Conservation (phyloP, 2,888 invertebrate species). For the Lymantria monacha region DNA sequence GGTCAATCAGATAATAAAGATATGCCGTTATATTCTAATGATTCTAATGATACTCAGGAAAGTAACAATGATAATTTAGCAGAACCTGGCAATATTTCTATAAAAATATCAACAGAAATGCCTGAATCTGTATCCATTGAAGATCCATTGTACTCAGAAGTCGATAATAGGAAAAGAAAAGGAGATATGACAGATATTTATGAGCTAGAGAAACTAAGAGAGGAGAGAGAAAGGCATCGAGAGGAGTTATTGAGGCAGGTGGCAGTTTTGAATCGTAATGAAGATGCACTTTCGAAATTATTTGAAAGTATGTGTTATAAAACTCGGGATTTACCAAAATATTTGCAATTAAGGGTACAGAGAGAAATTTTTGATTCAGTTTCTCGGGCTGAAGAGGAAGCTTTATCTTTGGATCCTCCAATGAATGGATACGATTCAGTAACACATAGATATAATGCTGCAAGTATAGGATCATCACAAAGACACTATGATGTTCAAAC, state of each 20-base stretch:
- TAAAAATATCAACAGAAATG: background rate
- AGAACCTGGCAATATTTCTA: background rate
- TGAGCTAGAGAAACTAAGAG: constrained; percentile 12
- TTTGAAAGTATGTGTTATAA: constrained; percentile 40
- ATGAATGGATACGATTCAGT: constrained; percentile 10
- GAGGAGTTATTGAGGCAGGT: constrained; percentile 16
- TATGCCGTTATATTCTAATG: background rate
- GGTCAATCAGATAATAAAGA: constrained; percentile 1
- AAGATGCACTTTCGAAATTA: constrained; percentile 31
- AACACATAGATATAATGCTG: constrained; percentile 2
- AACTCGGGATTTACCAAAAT: constrained; percentile 35
- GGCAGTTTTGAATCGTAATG: constrained; percentile 7
- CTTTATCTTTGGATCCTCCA: constrained; percentile 12
- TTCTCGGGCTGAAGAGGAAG: constrained; percentile 34
- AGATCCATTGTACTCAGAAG: background rate
- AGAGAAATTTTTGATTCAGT: constrained; percentile 37
- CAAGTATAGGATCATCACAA: constrained; percentile 1
- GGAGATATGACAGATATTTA: background rate
- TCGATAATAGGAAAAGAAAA: background rate
- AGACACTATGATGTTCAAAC: background rate
- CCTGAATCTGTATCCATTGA: background rate
- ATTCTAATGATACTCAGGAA: constrained; percentile 1
- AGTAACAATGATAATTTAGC: background rate
- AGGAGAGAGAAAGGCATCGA: constrained; percentile 16
- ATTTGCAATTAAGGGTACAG: constrained; percentile 39